Percentiles rank a stretch among this genome's conserved stretches.
Conservation (phyloP, 2,113 vertebrate genomes). For the Eulemur macaco region DNA sequence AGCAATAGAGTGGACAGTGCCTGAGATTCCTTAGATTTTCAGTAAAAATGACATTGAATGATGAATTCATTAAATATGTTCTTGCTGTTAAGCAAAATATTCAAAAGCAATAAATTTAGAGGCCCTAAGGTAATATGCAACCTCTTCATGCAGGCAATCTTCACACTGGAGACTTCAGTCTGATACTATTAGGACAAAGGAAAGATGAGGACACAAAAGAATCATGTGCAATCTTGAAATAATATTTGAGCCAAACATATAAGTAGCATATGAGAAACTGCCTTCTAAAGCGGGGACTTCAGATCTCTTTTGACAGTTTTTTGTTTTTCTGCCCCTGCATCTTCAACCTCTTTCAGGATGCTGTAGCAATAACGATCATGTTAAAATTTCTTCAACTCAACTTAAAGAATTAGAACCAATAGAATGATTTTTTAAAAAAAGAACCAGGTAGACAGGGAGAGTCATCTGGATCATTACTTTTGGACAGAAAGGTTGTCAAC, state of each 20-base stretch:
- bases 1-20: not conserved
- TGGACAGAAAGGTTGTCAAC: not conserved
- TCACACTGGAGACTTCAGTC: not conserved
- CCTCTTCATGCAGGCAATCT: not conserved
- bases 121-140: not conserved
- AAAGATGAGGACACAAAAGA: not conserved
- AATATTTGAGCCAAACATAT: not conserved
- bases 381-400: not conserved
- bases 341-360: not conserved
- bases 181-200: not conserved
- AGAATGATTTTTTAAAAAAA: not conserved
- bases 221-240: not conserved
- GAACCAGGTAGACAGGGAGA: not conserved
- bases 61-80: not conserved
- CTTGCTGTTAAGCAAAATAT: not conserved
- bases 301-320: not conserved
- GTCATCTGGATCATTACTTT: not conserved
- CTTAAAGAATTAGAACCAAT: not conserved
- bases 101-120: not conserved
- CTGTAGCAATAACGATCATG: not conserved
- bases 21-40: not conserved
- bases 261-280: not conserved
- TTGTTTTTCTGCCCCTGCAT: not conserved
- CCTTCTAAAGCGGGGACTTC: not conserved
- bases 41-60: not conserved